Evolutionary conservation across 2,113 vertebrate genomes (phyloP).

Genomic region (Heterotilapia buettikoferi): DNA sequence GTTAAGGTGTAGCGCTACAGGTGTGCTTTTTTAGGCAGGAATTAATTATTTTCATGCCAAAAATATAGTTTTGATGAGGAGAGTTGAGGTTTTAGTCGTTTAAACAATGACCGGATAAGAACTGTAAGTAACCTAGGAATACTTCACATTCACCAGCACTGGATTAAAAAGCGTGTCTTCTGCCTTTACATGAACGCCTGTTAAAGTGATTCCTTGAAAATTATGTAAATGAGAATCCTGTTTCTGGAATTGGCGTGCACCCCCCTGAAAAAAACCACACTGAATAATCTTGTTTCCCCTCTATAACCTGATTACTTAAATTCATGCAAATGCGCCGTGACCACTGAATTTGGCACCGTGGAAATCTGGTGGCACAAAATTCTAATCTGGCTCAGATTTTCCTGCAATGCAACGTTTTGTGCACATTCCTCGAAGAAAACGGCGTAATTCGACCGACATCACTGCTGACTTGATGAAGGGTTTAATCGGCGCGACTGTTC

Average conservation of each 20-base stretch:
- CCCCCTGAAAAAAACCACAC: not conserved
- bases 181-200: not conserved
- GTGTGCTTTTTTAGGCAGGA: not conserved
- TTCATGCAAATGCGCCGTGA: not conserved
- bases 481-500: not conserved
- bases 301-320: not conserved
- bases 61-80: not conserved
- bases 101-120: not conserved
- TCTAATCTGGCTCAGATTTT: not conserved
- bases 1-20: not conserved
- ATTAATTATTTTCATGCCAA: not conserved
- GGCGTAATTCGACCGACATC: rapidly evolving
- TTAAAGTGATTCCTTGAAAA: not conserved
- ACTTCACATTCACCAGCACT: not conserved
- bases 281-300: not conserved
- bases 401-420: not conserved
- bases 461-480: not conserved
- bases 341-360: not conserved
- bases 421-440: not conserved
- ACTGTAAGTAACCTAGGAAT: not conserved
- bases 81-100: not conserved
- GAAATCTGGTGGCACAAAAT: not conserved
- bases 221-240: not conserved
- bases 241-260: not conserved
- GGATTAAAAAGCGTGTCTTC: not conserved